These are phyloP conservation scores for Ivindomyrus marchei DNA, from an alignment of 2,113 vertebrate genomes.

Conservation along the genomic window DNA sequence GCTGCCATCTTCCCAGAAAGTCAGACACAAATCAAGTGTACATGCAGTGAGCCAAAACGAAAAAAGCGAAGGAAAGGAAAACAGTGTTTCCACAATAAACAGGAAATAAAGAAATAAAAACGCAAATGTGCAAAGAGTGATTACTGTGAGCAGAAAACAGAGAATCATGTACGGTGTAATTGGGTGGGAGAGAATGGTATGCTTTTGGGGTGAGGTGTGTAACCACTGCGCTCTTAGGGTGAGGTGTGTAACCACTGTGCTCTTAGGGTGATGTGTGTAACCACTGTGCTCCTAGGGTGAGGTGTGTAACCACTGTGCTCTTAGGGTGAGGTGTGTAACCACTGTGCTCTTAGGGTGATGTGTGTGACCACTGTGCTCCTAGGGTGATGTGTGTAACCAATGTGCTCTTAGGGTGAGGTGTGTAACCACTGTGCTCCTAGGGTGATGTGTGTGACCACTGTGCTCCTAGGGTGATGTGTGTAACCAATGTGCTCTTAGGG, in stretches of 20 bases:
- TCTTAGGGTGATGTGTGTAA: constrained; percentile 4
- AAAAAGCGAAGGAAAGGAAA: neutral
- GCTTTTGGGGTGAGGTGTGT: neutral
- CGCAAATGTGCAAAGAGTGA: neutral
- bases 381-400: too few relatives aligned
- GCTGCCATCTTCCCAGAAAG: neutral
- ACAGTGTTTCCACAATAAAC: neutral
- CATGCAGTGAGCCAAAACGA: neutral
- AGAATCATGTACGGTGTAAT: neutral
- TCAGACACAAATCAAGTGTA: neutral
- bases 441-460: neutral
- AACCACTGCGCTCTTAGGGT: neutral
- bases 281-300: constrained; percentile 10
- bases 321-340: too few relatives aligned
- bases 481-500: constrained; percentile 6
- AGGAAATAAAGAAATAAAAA: neutral
- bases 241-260: constrained; percentile 8
- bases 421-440: too few relatives aligned
- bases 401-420: neutral
- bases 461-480: neutral
- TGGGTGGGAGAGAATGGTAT: neutral
- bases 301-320: neutral
- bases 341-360: neutral
- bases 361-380: constrained; percentile 8
- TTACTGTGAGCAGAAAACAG: neutral